Conservation (phyloP, 2,113 vertebrate species). For the Zosterops hypoxanthus region DNA sequence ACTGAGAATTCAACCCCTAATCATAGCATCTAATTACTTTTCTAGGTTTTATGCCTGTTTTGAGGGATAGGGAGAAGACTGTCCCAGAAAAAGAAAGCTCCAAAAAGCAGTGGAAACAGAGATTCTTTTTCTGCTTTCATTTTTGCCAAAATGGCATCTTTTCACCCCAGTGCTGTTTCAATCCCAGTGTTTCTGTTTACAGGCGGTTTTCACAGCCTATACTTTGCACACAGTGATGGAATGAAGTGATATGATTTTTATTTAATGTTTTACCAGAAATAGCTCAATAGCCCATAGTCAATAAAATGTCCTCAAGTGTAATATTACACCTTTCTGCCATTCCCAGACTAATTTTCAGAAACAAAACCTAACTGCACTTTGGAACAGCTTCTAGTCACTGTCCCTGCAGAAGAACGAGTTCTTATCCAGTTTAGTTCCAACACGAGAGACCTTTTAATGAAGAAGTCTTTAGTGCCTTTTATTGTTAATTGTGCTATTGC, state of each 20-base stretch:
- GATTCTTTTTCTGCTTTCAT: not conserved
- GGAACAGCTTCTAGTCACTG: not conserved
- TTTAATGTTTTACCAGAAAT: conserved; percentile 48
- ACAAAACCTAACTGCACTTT: not conserved
- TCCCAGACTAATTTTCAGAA: conserved; percentile 41
- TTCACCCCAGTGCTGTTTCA: not conserved
- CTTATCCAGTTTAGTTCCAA: not conserved
- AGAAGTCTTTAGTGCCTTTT: not conserved
- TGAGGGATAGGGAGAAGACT: not conserved
- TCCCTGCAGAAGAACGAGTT: not conserved
- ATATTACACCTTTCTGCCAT: conserved; percentile 28
- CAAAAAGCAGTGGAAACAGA: not conserved
- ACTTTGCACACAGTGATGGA: not conserved
- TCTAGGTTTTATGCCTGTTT: not conserved
- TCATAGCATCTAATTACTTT: not conserved
- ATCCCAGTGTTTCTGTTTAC: not conserved
- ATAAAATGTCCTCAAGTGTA: conserved; percentile 13
- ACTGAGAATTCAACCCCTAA: not conserved
- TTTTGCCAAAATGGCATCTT: not conserved
- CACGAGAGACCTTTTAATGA: not conserved
- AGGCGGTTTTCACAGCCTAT: conserved; percentile 50
- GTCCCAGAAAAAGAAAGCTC: not conserved
- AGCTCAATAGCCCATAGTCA: conserved; percentile 8
- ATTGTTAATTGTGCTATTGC: not conserved
- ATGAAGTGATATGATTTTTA: not conserved